Conservation (phyloP, 2,888 invertebrate species). For the Polyommatus icarus region DNA sequence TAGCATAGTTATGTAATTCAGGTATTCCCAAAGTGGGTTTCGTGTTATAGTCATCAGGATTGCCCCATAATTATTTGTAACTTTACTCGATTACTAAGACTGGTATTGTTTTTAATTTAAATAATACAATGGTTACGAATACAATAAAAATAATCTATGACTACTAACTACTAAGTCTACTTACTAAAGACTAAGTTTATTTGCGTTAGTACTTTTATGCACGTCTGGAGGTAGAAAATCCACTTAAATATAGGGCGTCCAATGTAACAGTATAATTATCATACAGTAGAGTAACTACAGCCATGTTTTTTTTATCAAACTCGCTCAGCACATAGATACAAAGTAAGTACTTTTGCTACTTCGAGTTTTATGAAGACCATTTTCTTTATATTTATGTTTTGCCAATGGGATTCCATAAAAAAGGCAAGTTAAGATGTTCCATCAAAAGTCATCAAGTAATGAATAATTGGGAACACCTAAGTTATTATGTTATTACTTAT, state of each 20-base stretch:
- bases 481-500: not conserved
- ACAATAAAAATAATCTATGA: not conserved
- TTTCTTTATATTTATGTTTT: not conserved
- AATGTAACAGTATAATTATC: not conserved
- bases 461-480: not conserved
- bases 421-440: not conserved
- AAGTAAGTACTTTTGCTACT: no score
- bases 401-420: not conserved
- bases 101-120: not conserved
- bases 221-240: not conserved
- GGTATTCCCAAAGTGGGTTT: not conserved
- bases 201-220: no score
- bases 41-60: not conserved
- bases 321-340: no score
- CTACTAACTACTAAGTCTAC: not conserved
- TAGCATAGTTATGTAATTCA: not conserved
- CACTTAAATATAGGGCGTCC: not conserved
- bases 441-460: not conserved
- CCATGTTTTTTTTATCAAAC: not conserved
- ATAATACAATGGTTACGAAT: not conserved
- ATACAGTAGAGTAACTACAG: not conserved
- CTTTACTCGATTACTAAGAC: not conserved
- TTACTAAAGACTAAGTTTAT: no score
- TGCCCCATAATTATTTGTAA: not conserved
- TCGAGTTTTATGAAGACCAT: no score